Conservation (phyloP, 2,797 vertebrate genomes). For the Synaphobranchus kaupii region DNA sequence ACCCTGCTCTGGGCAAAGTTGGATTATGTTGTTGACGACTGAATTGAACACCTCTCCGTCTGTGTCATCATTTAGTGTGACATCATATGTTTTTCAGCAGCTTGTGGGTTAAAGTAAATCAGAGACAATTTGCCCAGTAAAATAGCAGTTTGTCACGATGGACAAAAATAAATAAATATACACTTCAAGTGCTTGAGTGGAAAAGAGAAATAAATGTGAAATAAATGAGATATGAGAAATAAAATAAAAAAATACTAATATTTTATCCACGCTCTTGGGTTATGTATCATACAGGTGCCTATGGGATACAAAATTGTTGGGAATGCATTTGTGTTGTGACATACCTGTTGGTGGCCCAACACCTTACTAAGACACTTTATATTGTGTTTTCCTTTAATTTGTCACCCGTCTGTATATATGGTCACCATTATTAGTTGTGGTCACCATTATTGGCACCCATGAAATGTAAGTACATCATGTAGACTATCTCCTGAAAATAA, state of each 20-base stretch:
- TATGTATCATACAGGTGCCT: not conserved
- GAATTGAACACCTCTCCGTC: constrained; percentile 1
- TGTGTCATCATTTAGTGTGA: constrained; percentile 9
- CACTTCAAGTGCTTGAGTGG: not conserved
- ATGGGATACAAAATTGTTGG: not conserved
- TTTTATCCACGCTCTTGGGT: too few species aligned
- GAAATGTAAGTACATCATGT: too few species aligned
- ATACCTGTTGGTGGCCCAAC: too few species aligned
- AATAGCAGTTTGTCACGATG: not conserved
- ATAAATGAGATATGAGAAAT: too few species aligned
- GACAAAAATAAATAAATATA: not conserved
- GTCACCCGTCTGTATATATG: too few species aligned
- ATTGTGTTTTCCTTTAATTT: too few species aligned
- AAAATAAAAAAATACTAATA: too few species aligned
- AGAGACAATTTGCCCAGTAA: not conserved
- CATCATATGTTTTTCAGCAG: constrained; percentile 20
- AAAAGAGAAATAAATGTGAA: not conserved
- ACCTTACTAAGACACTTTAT: too few species aligned
- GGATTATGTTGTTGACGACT: constrained; percentile 12
- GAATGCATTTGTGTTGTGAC: not conserved
- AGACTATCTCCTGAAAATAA: too few species aligned
- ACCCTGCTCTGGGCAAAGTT: not conserved
- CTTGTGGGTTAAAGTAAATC: not conserved
- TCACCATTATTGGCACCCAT: too few species aligned
- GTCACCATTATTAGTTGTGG: too few species aligned